phyloP scores from a whole-genome alignment of 2,113 vertebrate species.

The Echinops telfairi region DNA sequence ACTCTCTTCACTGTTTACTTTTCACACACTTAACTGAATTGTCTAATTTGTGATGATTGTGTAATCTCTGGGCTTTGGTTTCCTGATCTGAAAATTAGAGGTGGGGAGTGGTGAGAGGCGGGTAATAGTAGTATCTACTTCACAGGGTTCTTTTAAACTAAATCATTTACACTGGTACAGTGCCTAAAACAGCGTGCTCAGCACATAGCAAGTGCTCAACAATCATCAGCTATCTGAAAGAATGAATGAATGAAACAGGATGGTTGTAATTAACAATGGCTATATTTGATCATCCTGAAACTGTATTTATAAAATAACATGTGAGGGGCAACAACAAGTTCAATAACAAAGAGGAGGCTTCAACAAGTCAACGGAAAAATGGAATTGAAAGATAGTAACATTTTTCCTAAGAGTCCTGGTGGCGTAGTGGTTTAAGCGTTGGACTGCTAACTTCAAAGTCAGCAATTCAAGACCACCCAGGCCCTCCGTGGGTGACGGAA shows the following conservation, averaged over 20 bases:
- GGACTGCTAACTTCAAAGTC: too few relatives aligned
- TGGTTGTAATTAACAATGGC: not conserved
- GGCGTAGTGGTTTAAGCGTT: too few relatives aligned
- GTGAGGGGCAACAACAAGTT: not conserved
- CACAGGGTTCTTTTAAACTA: constrained; percentile 50
- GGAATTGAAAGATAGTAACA: too few relatives aligned
- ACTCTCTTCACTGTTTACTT: constrained; percentile 27
- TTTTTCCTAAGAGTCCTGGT: too few relatives aligned
- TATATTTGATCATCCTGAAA: not conserved
- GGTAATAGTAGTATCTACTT: constrained; percentile 1
- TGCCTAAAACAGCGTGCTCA: constrained; percentile 28
- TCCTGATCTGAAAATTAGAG: constrained; percentile 23
- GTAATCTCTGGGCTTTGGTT: constrained; percentile 10
- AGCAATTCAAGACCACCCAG: too few relatives aligned
- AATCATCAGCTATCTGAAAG: constrained; percentile 43
- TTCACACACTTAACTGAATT: constrained; percentile 1
- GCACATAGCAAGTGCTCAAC: not conserved
- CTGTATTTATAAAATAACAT: constrained; percentile 41
- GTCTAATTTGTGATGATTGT: not conserved
- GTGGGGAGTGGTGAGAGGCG: not conserved
- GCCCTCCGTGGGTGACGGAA: too few relatives aligned
- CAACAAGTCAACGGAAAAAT: too few relatives aligned
- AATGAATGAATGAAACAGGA: constrained; percentile 27
- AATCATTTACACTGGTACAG: constrained; percentile 16
- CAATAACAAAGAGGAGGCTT: too few relatives aligned